phyloP scores from a whole-genome alignment of 1,140 invertebrate species.

The Andricus grossulariae region DNA sequence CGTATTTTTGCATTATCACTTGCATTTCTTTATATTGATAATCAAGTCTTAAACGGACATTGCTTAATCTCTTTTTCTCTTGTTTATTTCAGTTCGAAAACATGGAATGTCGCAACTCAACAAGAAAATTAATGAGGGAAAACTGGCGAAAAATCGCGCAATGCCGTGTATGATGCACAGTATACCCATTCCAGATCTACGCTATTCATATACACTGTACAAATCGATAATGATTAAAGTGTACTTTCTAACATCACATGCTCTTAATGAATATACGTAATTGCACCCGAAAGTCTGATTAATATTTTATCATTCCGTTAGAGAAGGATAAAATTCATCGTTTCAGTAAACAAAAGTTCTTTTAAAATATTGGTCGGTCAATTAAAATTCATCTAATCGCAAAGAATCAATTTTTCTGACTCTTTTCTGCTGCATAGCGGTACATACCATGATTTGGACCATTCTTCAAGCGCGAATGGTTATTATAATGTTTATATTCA shows the following conservation, averaged over 20 bases:
- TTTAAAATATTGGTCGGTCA: slow-evolving; percentile 20
- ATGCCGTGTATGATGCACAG: slow-evolving; percentile 43
- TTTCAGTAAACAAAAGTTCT: neutral
- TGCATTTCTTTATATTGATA: slow-evolving; percentile 6
- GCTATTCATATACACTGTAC: slow-evolving; percentile 13
- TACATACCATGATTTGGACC: slow-evolving; percentile 9
- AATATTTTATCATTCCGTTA: neutral
- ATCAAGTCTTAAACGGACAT: neutral
- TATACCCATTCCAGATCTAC: slow-evolving; percentile 20
- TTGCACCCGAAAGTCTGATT: slow-evolving; percentile 50
- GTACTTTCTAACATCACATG: slow-evolving; percentile 66
- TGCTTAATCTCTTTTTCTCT: slow-evolving; percentile 39
- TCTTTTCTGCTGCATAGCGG: neutral
- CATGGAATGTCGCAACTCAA: slow-evolving; percentile 70
- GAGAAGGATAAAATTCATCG: neutral
- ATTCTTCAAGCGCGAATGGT: neutral
- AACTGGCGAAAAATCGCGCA: slow-evolving; percentile 45
- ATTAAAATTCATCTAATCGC: neutral
- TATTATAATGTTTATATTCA: neutral
- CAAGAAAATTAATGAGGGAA: slow-evolving; percentile 53
- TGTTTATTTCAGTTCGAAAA: slow-evolving; percentile 59
- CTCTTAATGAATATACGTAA: slow-evolving; percentile 60
- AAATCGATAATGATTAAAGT: slow-evolving; percentile 36
- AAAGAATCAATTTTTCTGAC: neutral
- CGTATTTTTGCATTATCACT: slow-evolving; percentile 17